Conservation (phyloP, 2,113 vertebrate species). For the Archocentrus centrarchus region DNA sequence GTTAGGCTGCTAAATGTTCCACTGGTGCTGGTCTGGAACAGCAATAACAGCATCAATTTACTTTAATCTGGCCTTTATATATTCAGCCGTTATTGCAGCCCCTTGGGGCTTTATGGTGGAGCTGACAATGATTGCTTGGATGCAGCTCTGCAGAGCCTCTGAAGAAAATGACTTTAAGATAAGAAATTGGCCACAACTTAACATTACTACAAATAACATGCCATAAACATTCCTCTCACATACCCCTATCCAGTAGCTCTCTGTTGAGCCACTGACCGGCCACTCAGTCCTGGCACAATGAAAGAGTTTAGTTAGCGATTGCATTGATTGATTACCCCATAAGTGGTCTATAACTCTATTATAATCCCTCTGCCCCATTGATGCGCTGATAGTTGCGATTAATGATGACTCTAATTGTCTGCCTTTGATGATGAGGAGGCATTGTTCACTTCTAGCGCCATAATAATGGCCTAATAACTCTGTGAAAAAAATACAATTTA, state of each 20-base stretch:
- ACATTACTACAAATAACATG: conserved; percentile 41
- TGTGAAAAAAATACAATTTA: conserved; percentile 67
- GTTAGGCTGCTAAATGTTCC: conserved; percentile 5
- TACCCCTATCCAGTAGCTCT: not conserved
- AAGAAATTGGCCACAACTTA: conserved; percentile 1
- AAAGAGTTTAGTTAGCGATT: conserved; percentile 48
- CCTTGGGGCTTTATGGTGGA: not conserved
- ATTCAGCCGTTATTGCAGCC: not conserved
- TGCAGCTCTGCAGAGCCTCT: not conserved
- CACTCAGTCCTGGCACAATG: conserved; percentile 24
- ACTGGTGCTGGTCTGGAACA: not conserved
- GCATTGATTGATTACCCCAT: conserved; percentile 62
- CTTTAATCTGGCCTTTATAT: not conserved
- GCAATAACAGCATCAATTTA: conserved; percentile 2
- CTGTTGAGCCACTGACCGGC: conserved; percentile 10
- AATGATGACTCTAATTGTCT: conserved; percentile 77
- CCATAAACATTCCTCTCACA: conserved; percentile 50
- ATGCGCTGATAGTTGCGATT: conserved; percentile 68
- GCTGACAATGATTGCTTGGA: not conserved
- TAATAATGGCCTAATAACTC: conserved; percentile 71
- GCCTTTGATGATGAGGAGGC: conserved; percentile 41
- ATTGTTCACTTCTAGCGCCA: conserved; percentile 65
- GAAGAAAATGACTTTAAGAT: conserved; percentile 6
- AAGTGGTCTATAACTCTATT: conserved; percentile 68
- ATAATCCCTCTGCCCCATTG: conserved; percentile 47